A percentile compares a stretch with the other conserved stretches of the same genome.
phyloP scores from a whole-genome alignment of 2,888 invertebrate species.

The Entomobrya multifasciata region DNA sequence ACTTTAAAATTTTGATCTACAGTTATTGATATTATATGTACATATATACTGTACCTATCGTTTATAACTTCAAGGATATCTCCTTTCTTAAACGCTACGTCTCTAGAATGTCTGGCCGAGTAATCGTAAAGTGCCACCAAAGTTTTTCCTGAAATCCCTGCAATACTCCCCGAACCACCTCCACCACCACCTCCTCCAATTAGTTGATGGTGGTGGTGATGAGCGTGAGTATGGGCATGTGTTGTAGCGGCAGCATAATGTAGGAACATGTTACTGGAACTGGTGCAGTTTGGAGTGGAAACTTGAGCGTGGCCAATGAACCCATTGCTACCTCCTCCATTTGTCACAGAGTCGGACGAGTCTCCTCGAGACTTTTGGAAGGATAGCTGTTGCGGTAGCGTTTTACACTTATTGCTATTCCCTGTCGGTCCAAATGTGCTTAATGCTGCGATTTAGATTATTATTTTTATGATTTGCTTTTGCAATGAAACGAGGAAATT shows the following conservation, averaged over 20 bases:
- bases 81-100: constrained; percentile 97
- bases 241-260: constrained; percentile 66
- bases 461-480: constrained; percentile 77
- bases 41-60: too few species aligned
- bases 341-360: constrained; percentile 77
- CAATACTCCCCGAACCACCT: constrained; percentile 64
- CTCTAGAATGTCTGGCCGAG: constrained; percentile 96
- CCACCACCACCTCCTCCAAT: constrained; percentile 63
- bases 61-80: constrained; percentile 97
- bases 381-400: constrained; percentile 79
- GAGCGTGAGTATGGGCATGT: constrained; percentile 47
- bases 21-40: too few species aligned
- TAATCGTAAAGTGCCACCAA: constrained; percentile 98
- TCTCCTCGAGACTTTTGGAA: constrained; percentile 79
- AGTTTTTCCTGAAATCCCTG: constrained; percentile 82
- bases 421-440: constrained; percentile 79
- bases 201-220: constrained; percentile 59
- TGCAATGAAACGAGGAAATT: neutral
- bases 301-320: constrained; percentile 77
- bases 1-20: constrained; percentile 21
- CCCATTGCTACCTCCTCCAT: constrained; percentile 76
- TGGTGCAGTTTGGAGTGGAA: constrained; percentile 78
- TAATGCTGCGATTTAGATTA: constrained; percentile 75
- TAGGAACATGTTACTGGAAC: constrained; percentile 74
- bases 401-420: constrained; percentile 78